A percentile compares a stretch with the other conserved stretches of the same genome.
Conservation (phyloP, 1,140 invertebrate species). For the Campodea augens region DNA sequence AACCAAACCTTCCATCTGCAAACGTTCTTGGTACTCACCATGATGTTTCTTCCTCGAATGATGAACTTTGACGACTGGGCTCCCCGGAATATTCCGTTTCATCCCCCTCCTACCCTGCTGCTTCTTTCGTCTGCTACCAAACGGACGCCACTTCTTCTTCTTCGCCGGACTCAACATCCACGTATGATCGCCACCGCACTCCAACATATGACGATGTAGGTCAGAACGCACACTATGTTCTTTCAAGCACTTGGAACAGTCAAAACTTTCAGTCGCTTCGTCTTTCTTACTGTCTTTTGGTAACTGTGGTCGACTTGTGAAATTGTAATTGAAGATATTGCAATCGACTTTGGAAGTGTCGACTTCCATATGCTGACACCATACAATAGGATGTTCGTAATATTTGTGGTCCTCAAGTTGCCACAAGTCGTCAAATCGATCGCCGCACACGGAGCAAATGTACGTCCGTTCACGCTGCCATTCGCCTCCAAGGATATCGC, state of each 20-base stretch:
- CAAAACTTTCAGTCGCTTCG: not conserved
- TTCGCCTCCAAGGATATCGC: slow-evolving; percentile 55
- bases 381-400: slow-evolving; percentile 52
- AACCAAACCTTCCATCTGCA: no score
- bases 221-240: slow-evolving; percentile 35
- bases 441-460: slow-evolving; percentile 54
- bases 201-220: slow-evolving; percentile 61
- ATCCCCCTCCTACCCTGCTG: slow-evolving; percentile 29
- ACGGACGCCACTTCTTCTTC: slow-evolving; percentile 50
- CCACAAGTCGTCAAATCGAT: slow-evolving; percentile 42
- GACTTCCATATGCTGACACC: slow-evolving; percentile 62
- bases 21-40: no score
- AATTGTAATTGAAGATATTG: no score
- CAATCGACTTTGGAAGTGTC: slow-evolving; percentile 27
- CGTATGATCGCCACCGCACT: slow-evolving; percentile 56
- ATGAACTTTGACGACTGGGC: no score
- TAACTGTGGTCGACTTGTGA: no score
- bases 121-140: slow-evolving; percentile 39
- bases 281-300: slow-evolving; percentile 1
- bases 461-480: slow-evolving; percentile 57
- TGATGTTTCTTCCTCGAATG: no score
- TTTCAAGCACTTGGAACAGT: slow-evolving; percentile 38
- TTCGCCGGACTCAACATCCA: slow-evolving; percentile 34
- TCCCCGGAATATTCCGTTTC: slow-evolving; percentile 33
- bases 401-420: slow-evolving; percentile 56